Conservation (phyloP, 2,797 vertebrate genomes). For the Nyctibius grandis region DNA sequence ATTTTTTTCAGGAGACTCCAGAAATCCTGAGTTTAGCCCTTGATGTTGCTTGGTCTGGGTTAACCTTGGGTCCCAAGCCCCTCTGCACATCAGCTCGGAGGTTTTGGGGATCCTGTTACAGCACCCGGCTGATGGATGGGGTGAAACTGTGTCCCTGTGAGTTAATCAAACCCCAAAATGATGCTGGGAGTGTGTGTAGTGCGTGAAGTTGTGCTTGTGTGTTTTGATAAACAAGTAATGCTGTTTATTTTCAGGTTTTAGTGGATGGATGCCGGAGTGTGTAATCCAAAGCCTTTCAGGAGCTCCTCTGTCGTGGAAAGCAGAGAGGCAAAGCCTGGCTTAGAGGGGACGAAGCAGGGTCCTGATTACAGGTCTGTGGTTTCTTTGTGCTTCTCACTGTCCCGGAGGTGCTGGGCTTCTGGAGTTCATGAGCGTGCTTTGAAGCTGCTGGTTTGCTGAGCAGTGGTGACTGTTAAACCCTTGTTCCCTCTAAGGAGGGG, state of each 20-base stretch:
- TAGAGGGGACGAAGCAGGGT: not conserved
- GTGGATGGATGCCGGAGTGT: not conserved
- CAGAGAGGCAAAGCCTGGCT: not conserved
- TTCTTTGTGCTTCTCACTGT: not conserved
- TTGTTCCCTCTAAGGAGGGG: not conserved
- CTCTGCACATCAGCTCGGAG: rapidly evolving
- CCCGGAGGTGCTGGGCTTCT: not conserved
- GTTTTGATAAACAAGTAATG: not conserved
- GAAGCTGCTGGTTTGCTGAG: not conserved
- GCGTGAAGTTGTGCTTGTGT: not conserved
- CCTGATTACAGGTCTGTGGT: not conserved
- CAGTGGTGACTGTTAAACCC: not conserved
- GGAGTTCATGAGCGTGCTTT: not conserved
- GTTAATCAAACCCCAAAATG: not conserved
- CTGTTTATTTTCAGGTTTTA: not conserved
- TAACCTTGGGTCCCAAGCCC: not conserved
- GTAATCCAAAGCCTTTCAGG: not conserved
- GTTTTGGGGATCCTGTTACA: too few relatives aligned
- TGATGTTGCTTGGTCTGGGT: too few relatives aligned
- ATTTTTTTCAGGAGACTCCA: not conserved
- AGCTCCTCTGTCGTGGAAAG: not conserved
- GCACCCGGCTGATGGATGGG: not conserved
- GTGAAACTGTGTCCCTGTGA: not conserved
- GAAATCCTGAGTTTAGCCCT: not conserved
- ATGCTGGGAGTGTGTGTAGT: rapidly evolving